Evolutionary conservation across 1,140 invertebrate genomes (phyloP).

Genomic region (Drosophila cardini): DNA sequence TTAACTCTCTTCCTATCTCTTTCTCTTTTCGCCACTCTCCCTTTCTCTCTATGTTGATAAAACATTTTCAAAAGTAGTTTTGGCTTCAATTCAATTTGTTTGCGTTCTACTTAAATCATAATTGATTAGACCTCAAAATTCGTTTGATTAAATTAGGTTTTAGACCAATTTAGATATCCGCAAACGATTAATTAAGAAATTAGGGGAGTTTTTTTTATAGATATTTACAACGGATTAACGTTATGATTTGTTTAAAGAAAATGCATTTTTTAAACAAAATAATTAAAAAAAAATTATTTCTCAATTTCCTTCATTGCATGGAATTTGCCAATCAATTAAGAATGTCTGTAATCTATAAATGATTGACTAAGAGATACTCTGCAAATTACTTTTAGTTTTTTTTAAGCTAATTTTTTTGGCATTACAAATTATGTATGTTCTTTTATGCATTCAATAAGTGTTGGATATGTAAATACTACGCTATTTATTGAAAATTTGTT

Average conservation of each 20-base stretch:
- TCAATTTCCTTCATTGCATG: too few relatives aligned
- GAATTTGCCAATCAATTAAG: too few relatives aligned
- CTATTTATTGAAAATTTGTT: too few relatives aligned
- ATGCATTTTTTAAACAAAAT: too few relatives aligned
- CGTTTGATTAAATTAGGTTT: neutral
- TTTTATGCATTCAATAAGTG: too few relatives aligned
- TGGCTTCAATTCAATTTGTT: constrained; percentile 36
- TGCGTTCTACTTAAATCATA: constrained; percentile 46
- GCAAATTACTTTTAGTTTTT: neutral
- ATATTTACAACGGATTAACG: too few relatives aligned
- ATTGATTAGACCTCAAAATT: constrained; percentile 38
- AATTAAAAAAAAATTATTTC: too few relatives aligned
- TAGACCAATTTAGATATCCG: neutral
- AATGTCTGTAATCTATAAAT: neutral
- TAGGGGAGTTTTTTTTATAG: neutral
- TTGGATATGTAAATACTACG: too few relatives aligned
- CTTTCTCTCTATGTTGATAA: neutral
- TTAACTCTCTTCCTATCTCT: neutral
- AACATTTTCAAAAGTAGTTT: neutral
- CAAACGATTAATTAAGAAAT: neutral
- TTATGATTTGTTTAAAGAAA: too few relatives aligned
- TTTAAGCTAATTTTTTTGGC: too few relatives aligned
- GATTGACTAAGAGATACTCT: neutral
- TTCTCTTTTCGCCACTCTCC: neutral
- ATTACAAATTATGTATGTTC: too few relatives aligned